These are phyloP conservation scores for Falco concolor DNA, from an alignment of 2,797 vertebrate species.

Conservation along the genomic window DNA sequence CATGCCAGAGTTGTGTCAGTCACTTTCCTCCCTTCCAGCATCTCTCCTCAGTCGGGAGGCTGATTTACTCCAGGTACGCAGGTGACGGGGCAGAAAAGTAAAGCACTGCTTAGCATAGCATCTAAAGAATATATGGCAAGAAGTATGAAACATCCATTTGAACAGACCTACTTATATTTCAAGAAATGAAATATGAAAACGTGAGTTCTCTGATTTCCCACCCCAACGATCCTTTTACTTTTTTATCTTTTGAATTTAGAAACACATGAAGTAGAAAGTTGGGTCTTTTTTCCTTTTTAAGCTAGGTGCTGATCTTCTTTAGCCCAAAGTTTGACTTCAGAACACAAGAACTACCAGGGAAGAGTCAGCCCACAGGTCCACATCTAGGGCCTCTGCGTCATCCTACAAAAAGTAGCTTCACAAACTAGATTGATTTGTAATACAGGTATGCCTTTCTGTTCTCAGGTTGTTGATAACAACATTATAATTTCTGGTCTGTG, in stretches of 20 bases:
- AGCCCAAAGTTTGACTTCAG: neutral
- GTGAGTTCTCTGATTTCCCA: neutral
- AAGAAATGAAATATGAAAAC: neutral
- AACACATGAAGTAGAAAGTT: neutral
- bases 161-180: neutral
- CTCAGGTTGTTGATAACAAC: neutral
- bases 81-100: neutral
- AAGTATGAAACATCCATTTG: neutral
- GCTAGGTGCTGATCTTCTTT: neutral
- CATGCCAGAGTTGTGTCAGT: neutral
- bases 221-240: neutral
- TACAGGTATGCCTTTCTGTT: neutral
- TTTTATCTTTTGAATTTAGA: neutral
- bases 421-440: neutral
- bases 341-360: neutral
- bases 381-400: rapidly evolving
- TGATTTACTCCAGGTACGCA: neutral
- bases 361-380: neutral
- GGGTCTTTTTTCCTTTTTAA: neutral
- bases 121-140: neutral
- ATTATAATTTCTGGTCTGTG: neutral
- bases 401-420: neutral
- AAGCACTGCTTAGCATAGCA: neutral
- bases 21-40: neutral
- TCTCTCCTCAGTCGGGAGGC: rapidly evolving